Conservation (phyloP, 2,888 invertebrate genomes). For the Diadromus collaris region DNA sequence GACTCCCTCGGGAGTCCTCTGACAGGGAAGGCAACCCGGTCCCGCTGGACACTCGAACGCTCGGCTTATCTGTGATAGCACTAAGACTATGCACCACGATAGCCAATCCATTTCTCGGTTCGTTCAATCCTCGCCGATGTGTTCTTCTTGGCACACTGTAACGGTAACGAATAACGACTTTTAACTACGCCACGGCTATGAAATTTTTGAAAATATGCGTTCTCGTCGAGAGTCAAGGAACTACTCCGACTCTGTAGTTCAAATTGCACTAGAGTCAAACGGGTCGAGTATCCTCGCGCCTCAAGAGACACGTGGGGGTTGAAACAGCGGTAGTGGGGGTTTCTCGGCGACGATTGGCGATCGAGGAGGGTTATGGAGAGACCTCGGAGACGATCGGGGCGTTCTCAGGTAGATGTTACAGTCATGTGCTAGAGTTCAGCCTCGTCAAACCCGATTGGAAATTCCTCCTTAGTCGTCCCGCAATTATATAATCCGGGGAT, state of each 20-base stretch:
- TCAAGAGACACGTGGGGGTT: not conserved
- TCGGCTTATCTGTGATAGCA: slow-evolving; percentile 13
- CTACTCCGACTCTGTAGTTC: not conserved
- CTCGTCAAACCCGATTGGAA: slow-evolving; percentile 1
- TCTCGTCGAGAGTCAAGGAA: not conserved
- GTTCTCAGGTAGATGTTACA: not conserved
- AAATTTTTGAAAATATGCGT: not conserved
- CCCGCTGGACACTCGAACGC: slow-evolving; percentile 62
- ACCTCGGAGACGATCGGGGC: not conserved
- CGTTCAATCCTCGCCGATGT: not conserved
- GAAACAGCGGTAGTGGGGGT: not conserved
- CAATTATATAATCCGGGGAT: not conserved
- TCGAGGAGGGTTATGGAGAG: not conserved
- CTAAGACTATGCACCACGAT: slow-evolving; percentile 43
- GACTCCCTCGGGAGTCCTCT: slow-evolving; percentile 41
- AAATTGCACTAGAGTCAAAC: not conserved
- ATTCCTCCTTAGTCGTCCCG: not conserved
- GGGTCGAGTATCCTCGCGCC: not conserved
- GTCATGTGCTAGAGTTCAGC: not conserved
- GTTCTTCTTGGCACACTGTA: slow-evolving; percentile 8
- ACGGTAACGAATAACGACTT: slow-evolving; percentile 5
- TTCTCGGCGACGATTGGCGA: not conserved
- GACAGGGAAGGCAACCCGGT: slow-evolving; percentile 59
- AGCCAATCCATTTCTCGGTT: slow-evolving; percentile 40
- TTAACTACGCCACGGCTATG: not conserved